phyloP scores from a whole-genome alignment of 2,797 vertebrate genomes.

The Siniperca undulata region DNA sequence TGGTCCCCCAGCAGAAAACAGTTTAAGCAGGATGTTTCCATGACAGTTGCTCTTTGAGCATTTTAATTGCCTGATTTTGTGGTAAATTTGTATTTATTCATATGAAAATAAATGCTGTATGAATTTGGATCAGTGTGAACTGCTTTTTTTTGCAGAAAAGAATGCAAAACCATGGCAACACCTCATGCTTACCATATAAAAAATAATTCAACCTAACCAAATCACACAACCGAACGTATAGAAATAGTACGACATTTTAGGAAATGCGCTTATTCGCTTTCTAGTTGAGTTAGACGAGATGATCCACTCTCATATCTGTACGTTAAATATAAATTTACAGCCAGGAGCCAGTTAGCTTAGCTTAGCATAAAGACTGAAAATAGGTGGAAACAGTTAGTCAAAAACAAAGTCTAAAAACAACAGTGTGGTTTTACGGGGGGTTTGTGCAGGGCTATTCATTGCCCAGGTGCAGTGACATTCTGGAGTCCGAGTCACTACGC shows the following conservation, averaged over 20 bases:
- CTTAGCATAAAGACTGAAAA: slow-evolving; percentile 3
- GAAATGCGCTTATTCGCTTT: background rate
- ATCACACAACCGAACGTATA: background rate
- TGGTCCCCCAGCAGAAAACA: background rate
- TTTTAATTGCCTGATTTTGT: background rate
- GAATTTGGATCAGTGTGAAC: background rate
- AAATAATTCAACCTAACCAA: background rate
- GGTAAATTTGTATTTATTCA: background rate
- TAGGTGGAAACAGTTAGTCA: background rate
- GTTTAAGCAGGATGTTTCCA: too few species aligned
- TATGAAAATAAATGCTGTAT: background rate
- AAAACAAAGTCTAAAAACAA: background rate
- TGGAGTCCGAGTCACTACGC: background rate
- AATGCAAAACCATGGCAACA: background rate
- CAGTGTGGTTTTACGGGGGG: background rate
- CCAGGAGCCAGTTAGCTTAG: background rate
- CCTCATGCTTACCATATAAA: too few species aligned
- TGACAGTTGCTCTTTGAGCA: background rate
- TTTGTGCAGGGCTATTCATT: background rate
- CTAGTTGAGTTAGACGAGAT: background rate
- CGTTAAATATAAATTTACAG: background rate
- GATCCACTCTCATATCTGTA: background rate
- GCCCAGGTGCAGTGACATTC: background rate
- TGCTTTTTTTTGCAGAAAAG: background rate
- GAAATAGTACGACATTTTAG: background rate